A percentile compares a stretch with the other conserved stretches of the same genome.
These are phyloP conservation scores for Pseudomyrmex dendroicus DNA, from an alignment of 1,140 invertebrate species.

Conservation along the genomic window DNA sequence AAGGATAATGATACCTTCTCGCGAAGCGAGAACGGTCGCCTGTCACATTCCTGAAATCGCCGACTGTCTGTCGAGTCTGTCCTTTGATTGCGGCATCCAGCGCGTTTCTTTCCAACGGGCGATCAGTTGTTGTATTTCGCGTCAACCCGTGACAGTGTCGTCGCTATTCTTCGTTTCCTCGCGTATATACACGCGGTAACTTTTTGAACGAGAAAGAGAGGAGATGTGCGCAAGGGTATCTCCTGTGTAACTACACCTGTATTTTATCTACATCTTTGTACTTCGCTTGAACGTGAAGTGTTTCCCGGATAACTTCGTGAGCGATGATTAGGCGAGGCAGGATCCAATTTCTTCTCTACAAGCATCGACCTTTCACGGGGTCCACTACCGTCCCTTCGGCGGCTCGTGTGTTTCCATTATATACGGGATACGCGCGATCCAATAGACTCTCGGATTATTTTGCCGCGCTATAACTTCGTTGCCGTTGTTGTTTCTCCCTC, in stretches of 20 bases:
- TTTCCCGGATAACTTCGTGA: conserved; percentile 9
- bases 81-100: conserved; percentile 41
- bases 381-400: conserved; percentile 53
- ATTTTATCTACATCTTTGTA: conserved; percentile 38
- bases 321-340: conserved; percentile 18
- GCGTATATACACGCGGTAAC: conserved; percentile 7
- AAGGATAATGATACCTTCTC: conserved; percentile 6
- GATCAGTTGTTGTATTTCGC: conserved; percentile 44
- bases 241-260: conserved; percentile 17
- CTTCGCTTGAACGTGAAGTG: not conserved
- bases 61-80: conserved; percentile 9
- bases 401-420: conserved; percentile 61
- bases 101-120: conserved; percentile 35
- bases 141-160: conserved; percentile 45
- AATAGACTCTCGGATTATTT: conserved; percentile 66
- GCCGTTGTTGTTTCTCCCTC: conserved; percentile 17
- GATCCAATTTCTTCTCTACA: conserved; percentile 41
- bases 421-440: conserved; percentile 44
- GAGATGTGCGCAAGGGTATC: conserved; percentile 5
- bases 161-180: conserved; percentile 5
- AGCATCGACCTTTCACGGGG: not conserved
- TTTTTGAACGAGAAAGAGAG: not conserved
- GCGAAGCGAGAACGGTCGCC: not conserved
- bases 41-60: conserved; percentile 59
- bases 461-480: conserved; percentile 61